phyloP scores from a whole-genome alignment of 2,113 vertebrate species.

The Chaetodon auriga region DNA sequence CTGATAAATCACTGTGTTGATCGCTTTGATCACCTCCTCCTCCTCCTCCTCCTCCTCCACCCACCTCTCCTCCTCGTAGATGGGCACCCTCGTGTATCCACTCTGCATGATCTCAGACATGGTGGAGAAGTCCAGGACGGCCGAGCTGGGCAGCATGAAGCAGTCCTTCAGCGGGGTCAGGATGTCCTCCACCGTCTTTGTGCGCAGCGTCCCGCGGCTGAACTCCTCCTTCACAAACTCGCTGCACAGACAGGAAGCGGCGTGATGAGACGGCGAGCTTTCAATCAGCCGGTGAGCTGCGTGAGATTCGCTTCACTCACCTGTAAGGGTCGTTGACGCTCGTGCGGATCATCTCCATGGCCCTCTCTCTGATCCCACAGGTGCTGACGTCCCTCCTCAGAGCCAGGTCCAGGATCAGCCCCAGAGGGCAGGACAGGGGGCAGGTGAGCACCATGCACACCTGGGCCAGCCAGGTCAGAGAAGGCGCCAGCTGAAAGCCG shows the following conservation, averaged over 20 bases:
- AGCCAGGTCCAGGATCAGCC: conserved; percentile 87
- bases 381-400: conserved; percentile 85
- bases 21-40: not conserved
- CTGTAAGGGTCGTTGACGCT: conserved; percentile 89
- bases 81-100: conserved; percentile 91
- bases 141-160: conserved; percentile 90
- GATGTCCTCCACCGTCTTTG: conserved; percentile 92
- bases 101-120: conserved; percentile 96
- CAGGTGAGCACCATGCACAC: conserved; percentile 88
- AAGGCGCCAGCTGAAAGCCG: conserved; percentile 87
- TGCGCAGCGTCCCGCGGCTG: conserved; percentile 89
- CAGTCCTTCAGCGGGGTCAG: conserved; percentile 92
- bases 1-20: too few relatives aligned
- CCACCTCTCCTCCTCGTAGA: conserved; percentile 92
- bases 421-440: conserved; percentile 89
- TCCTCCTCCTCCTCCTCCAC: not conserved
- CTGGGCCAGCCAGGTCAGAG: conserved; percentile 88
- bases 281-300: not conserved
- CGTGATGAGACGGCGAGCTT: not conserved
- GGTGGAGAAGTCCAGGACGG: conserved; percentile 90
- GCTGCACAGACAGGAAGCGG: conserved; percentile 46
- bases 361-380: conserved; percentile 85
- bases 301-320: conserved; percentile 19
- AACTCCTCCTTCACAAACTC: conserved; percentile 93
- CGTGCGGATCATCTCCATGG: conserved; percentile 90